phyloP scores from a whole-genome alignment of 2,888 invertebrate genomes.

The Biston stratarius region DNA sequence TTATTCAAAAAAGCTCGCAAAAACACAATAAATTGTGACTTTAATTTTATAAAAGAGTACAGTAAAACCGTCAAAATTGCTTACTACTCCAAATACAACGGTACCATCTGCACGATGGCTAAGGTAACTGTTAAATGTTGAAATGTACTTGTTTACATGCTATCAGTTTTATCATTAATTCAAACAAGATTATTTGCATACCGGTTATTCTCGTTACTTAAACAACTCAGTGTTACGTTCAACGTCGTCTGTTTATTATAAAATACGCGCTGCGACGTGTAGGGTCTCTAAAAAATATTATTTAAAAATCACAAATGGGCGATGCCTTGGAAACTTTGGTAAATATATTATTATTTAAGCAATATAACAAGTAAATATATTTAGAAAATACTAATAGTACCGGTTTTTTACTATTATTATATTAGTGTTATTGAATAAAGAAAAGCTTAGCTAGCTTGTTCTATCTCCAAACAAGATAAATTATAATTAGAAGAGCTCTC shows the following conservation, averaged over 20 bases:
- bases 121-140: constrained; percentile 78
- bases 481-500: neutral
- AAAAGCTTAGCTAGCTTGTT: too few species aligned
- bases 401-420: neutral
- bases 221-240: constrained; percentile 21
- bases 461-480: too few species aligned
- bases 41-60: constrained; percentile 38
- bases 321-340: constrained; percentile 61
- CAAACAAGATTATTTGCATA: constrained; percentile 62
- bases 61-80: constrained; percentile 86
- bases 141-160: constrained; percentile 42
- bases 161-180: constrained; percentile 37
- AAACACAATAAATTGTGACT: constrained; percentile 25
- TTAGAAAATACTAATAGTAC: neutral
- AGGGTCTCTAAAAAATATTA: constrained; percentile 24
- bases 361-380: neutral
- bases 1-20: constrained; percentile 1
- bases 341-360: constrained; percentile 27
- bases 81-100: constrained; percentile 89
- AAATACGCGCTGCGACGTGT: neutral
- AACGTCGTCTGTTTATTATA: constrained; percentile 19
- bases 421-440: too few species aligned
- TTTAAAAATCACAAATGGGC: constrained; percentile 51
- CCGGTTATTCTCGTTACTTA: constrained; percentile 54
- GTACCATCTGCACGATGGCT: constrained; percentile 89